Base-by-base conservation (phyloP, 2,797 vertebrate genomes). In the Phyllotis vaccarum region DNA sequence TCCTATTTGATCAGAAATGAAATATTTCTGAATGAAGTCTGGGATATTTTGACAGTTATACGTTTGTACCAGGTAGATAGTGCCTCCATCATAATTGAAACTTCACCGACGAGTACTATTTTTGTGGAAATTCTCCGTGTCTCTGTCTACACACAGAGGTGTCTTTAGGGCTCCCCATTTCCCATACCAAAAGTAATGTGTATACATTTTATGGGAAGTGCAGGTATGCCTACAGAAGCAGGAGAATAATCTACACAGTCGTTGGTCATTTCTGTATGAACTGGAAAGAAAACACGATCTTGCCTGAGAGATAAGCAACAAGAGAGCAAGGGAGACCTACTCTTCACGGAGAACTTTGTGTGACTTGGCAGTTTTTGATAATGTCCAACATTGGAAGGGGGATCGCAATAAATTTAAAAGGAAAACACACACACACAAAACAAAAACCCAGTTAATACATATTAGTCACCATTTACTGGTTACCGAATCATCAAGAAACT, bases 301-400 rank as follows among this genome's bases (percentile, higher is more conserved):
- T 93, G 37, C 80, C 37, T 81, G 22, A 27, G 58, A 86, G 78
- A 10, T 64, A 8, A 40, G 70, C 13, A 17, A 31, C 21, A 22
- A 2, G 43, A 3, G 72, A 75, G 6, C 27, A n/a, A 92, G 72
- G 16, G 56, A 85, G 70, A 87, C 13, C 46, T 11, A 40, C 31
- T 92, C 92, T 90, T 81, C 40, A 56, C 8, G 37, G 22, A 76
- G 52, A 1, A 0, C 27, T 78, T 78, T 62, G 70, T 80, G 16
- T 81, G 40, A 54, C 37, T 92, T 94, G 93, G 62, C 66, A 88
- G 85, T 79, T 94, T 93, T 93, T 34, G 80, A 24, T 76, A 12
- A 46, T 79, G 17, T 89, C 29, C 11, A 89, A 86, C 16, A 72
- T 66, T 22, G 62, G 89, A 34, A 8, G 60, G 10, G 70, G 24